Conservation (phyloP, 2,888 invertebrate genomes). For the Tiliacea citrago region DNA sequence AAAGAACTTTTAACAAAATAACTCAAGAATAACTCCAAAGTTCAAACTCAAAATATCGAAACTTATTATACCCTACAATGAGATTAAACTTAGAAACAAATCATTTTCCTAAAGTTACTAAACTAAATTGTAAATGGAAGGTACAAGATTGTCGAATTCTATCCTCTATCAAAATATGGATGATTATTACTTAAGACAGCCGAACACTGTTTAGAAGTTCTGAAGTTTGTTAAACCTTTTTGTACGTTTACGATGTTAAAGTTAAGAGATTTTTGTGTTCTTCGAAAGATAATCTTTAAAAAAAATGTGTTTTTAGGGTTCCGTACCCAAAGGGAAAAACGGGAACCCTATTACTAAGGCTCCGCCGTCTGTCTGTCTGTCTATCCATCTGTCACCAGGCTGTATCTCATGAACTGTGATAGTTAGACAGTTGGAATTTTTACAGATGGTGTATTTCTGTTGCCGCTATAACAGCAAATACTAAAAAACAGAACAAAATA, state of each 20-base stretch:
- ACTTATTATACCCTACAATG: slow-evolving; percentile 1
- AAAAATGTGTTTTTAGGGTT: too few species aligned
- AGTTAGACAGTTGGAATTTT: too few species aligned
- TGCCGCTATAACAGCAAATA: too few species aligned
- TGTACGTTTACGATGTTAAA: background rate
- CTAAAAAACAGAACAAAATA: too few species aligned
- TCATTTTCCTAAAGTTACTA: slow-evolving; percentile 16
- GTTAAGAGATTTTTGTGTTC: too few species aligned
- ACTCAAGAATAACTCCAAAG: background rate
- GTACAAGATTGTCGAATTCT: slow-evolving; percentile 15
- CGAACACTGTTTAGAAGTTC: slow-evolving; percentile 25
- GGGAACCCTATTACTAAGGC: too few species aligned
- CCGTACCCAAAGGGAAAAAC: too few species aligned
- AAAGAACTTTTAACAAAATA: background rate
- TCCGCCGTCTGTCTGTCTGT: too few species aligned
- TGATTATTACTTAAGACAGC: slow-evolving; percentile 41
- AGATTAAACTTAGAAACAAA: slow-evolving; percentile 36
- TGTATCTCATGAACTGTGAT: too few species aligned
- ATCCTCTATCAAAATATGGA: slow-evolving; percentile 44
- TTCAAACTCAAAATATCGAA: background rate
- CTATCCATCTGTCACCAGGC: too few species aligned
- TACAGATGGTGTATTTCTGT: too few species aligned
- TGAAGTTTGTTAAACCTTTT: slow-evolving; percentile 25
- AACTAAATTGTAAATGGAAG: slow-evolving; percentile 22
- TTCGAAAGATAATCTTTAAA: too few species aligned